Evolutionary conservation across 2,797 vertebrate species (phyloP).

Genomic region (Gastrophryne carolinensis): DNA sequence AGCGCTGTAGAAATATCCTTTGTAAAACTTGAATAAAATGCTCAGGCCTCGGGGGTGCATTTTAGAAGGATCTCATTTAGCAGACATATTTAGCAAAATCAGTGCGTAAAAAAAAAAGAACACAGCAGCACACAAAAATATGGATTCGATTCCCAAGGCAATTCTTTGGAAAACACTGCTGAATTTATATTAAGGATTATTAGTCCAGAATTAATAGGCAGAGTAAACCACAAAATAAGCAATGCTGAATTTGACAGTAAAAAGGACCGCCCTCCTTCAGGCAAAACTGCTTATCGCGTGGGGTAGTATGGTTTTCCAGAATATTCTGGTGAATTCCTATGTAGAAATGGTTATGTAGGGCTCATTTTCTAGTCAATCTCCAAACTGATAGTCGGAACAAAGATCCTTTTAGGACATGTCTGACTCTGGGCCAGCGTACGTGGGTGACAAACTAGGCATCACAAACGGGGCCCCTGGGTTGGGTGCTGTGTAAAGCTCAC

Average conservation of each 20-base stretch:
- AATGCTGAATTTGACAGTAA: neutral
- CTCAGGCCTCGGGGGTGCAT: neutral
- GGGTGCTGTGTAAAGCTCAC: too few relatives aligned
- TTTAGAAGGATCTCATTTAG: slow-evolving; percentile 43
- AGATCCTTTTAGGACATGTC: too few relatives aligned
- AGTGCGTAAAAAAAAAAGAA: slow-evolving; percentile 34
- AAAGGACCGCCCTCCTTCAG: too few relatives aligned
- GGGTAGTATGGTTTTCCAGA: too few relatives aligned
- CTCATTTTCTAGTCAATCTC: too few relatives aligned
- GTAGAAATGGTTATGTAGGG: too few relatives aligned
- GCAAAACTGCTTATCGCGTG: too few relatives aligned
- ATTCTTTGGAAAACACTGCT: slow-evolving; percentile 34
- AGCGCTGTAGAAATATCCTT: neutral
- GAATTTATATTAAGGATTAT: slow-evolving; percentile 42
- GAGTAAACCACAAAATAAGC: neutral
- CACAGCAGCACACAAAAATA: slow-evolving; percentile 24
- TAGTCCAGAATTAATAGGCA: slow-evolving; percentile 32
- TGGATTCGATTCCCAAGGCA: slow-evolving; percentile 33
- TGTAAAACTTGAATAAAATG: slow-evolving; percentile 27
- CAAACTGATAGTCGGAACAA: too few relatives aligned
- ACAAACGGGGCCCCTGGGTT: too few relatives aligned
- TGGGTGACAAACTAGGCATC: too few relatives aligned
- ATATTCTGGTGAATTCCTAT: too few relatives aligned
- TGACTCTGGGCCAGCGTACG: too few relatives aligned
- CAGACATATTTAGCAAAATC: slow-evolving; percentile 31